phyloP scores from a whole-genome alignment of 2,888 invertebrate species.

The Xanthia togata region DNA sequence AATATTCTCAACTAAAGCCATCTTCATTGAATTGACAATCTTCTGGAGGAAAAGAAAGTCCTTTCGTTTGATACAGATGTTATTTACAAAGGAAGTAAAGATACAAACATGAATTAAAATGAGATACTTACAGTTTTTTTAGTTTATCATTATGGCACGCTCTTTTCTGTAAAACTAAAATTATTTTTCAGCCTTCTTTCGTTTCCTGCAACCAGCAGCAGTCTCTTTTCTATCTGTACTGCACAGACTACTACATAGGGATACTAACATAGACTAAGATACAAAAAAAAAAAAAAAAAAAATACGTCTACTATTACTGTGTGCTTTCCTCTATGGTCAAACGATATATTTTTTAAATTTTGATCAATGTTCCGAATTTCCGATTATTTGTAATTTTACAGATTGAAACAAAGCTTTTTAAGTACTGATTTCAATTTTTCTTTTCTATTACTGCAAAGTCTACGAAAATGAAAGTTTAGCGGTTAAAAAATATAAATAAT shows the following conservation, averaged over 20 bases:
- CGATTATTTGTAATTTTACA: too few relatives aligned
- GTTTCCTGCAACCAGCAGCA: conserved; percentile 40
- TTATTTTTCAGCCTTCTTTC: conserved; percentile 48
- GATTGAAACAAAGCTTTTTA: conserved; percentile 13
- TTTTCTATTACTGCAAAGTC: background rate
- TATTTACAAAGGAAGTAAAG: background rate
- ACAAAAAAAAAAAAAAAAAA: too few relatives aligned
- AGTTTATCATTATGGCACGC: conserved; percentile 60
- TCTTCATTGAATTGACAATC: conserved; percentile 60
- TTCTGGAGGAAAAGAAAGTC: conserved; percentile 54
- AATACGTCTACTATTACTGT: background rate
- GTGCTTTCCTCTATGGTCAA: background rate
- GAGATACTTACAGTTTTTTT: conserved; percentile 39
- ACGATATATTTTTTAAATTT: too few relatives aligned
- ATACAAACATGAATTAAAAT: background rate
- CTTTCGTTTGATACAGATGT: background rate
- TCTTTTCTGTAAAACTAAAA: conserved; percentile 28
- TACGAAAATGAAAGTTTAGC: background rate
- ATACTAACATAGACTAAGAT: too few relatives aligned
- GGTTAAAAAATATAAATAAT: too few relatives aligned
- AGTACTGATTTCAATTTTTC: background rate
- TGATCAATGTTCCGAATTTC: too few relatives aligned
- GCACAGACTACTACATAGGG: too few relatives aligned
- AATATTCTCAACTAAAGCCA: conserved; percentile 80
- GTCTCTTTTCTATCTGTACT: conserved; percentile 13